Base-by-base conservation (phyloP, 1,140 invertebrate genomes). In the Drosophila murphyi region DNA sequence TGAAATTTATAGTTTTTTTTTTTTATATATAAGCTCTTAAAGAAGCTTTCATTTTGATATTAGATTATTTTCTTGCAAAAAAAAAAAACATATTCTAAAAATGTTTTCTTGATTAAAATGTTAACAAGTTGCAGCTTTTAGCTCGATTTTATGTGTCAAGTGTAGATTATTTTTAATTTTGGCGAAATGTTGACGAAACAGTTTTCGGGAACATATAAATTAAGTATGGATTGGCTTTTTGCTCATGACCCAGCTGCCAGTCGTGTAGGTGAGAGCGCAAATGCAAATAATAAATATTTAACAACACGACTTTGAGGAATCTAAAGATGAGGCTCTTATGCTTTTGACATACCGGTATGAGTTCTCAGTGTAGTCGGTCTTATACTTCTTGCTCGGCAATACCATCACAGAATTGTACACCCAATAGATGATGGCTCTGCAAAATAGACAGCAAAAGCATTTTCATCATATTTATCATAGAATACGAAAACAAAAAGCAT, bases 361-460 rank as follows among this genome's bases (percentile, higher is more conserved):
- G 92, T 96, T 96, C 90, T 97, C 96, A 48, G 95, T 94, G 35
- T 95, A 95, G 69, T 95, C 95, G 20, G 96, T 96, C 35, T 95
- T 95, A 89, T 97, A 97, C 90, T 97, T 97, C 79, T 96, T 96
- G 45, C 96, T 96, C 0, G 96, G 96, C 67, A 97, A 93, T 12
- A 97, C 95, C 96, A 97, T 97, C 28, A 96, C 95, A 69, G 96
- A 96, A 78, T 97, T 96, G 88, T 96, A 96, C 34, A 96, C 96
- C 98, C 98, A 98, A 93, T 97, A 98, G 92, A 96, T 98, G 93
- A 98, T 97, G 60, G 97, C 97, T 73, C 96, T 95, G 12, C 43
- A 60, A 70, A 73, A 20, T 51, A 39, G 20, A 48, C 28, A 50
- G 71, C n/a, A 57, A 68, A 29, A 54, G 54, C 28, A 43, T 71